A percentile compares a stretch with the other conserved stretches of the same genome.
Evolutionary conservation across 2,113 vertebrate species (phyloP).

Genomic region (Hemiscyllium ocellatum): DNA sequence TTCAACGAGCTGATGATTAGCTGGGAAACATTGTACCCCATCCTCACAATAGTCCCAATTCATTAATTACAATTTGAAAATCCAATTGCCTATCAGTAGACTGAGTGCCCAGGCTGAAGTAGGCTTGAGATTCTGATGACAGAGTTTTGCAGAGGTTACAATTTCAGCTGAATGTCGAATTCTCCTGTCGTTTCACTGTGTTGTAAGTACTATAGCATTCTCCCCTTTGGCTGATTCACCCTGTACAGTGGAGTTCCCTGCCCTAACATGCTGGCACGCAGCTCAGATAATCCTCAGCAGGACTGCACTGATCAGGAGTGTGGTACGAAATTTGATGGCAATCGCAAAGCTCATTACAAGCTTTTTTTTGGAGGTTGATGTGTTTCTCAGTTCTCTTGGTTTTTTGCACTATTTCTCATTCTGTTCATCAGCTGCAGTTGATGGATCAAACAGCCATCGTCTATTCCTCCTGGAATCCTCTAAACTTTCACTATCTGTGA

Average conservation of each 20-base stretch:
- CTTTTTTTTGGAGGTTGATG: neutral
- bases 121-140: neutral
- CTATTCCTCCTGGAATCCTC: neutral
- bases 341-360: neutral
- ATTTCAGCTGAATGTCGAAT: neutral
- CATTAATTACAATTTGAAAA: neutral
- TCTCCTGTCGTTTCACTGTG: neutral
- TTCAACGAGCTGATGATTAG: too few relatives aligned
- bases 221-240: neutral
- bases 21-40: too few relatives aligned
- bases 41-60: neutral
- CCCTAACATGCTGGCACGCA: neutral
- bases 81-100: neutral
- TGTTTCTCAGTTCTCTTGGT: neutral
- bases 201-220: neutral
- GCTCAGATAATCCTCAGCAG: neutral
- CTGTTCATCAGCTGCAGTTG: neutral
- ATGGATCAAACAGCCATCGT: neutral
- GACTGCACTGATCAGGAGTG: neutral
- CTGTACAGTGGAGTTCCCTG: neutral
- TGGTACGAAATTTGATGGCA: neutral
- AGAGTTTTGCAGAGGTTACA: neutral
- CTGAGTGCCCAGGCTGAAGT: neutral
- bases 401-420: neutral
- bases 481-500: neutral